Conservation (phyloP, 1,140 invertebrate species). For the Megathymus violae region DNA sequence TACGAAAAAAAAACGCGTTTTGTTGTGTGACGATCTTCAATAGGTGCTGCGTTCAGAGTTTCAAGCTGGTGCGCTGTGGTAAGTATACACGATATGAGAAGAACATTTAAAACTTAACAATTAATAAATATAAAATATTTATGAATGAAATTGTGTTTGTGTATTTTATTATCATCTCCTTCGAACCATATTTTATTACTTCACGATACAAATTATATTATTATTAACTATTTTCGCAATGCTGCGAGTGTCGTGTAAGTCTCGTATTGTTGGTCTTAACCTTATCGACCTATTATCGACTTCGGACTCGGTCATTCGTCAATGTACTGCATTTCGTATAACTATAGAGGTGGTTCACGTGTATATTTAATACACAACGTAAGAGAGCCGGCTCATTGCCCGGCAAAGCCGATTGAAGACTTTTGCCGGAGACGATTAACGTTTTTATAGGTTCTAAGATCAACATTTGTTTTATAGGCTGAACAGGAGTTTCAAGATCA, state of each 20-base stretch:
- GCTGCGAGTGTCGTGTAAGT: neutral
- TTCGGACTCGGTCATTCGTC: too few species aligned
- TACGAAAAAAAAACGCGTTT: neutral
- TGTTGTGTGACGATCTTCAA: neutral
- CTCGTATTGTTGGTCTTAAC: too few species aligned
- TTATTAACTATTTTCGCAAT: neutral
- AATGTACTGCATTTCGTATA: too few species aligned
- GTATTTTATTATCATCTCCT: neutral
- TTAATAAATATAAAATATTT: neutral
- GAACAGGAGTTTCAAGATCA: constrained; percentile 75
- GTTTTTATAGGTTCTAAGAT: neutral
- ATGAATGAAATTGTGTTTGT: neutral
- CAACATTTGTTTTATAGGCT: constrained; percentile 57
- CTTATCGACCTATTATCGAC: too few species aligned
- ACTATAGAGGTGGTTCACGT: too few species aligned
- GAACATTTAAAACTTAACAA: neutral
- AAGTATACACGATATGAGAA: neutral
- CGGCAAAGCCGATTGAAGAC: neutral
- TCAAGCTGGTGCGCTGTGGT: neutral
- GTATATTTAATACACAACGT: too few species aligned
- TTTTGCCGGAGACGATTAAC: neutral
- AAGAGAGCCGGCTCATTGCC: too few species aligned
- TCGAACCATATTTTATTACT: neutral
- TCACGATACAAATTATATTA: too few species aligned
- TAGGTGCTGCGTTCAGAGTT: neutral